Conservation (phyloP, 2,797 vertebrate genomes). For the Gymnocypris eckloni region DNA sequence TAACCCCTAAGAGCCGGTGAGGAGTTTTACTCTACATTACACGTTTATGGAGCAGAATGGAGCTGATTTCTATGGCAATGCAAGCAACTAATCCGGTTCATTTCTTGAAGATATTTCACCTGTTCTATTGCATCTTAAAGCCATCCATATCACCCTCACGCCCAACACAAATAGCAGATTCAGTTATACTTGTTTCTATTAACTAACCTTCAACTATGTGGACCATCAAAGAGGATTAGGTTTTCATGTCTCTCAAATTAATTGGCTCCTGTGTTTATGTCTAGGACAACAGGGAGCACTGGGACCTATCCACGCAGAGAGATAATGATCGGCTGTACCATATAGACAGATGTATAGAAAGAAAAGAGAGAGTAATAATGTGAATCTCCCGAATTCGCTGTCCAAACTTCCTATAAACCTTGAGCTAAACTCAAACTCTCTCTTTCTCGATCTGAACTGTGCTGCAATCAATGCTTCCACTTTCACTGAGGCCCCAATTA, state of each 20-base stretch:
- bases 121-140: conserved; percentile 1
- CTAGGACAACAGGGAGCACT: background rate
- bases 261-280: conserved; percentile 11
- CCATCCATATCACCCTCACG: conserved; percentile 18
- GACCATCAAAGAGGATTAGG: conserved; percentile 17
- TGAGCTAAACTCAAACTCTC: conserved; percentile 10
- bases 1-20: conserved; percentile 31
- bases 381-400: conserved; percentile 15
- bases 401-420: conserved; percentile 8
- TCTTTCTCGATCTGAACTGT: conserved; percentile 39
- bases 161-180: conserved; percentile 11
- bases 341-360: background rate
- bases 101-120: conserved; percentile 36
- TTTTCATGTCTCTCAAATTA: conserved; percentile 3
- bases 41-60: conserved; percentile 47
- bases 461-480: conserved; percentile 53
- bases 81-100: conserved; percentile 16
- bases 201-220: conserved; percentile 21
- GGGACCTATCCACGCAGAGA: background rate
- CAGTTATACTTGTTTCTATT: conserved; percentile 35
- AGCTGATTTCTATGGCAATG: conserved; percentile 59
- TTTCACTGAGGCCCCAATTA: conserved; percentile 58
- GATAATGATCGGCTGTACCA: conserved; percentile 12
- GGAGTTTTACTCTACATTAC: conserved; percentile 18
- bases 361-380: background rate